A percentile compares a stretch with the other conserved stretches of the same genome.
These are phyloP conservation scores for Jordanella pulchra DNA, from an alignment of 2,797 vertebrate genomes.

Conservation along the genomic window DNA sequence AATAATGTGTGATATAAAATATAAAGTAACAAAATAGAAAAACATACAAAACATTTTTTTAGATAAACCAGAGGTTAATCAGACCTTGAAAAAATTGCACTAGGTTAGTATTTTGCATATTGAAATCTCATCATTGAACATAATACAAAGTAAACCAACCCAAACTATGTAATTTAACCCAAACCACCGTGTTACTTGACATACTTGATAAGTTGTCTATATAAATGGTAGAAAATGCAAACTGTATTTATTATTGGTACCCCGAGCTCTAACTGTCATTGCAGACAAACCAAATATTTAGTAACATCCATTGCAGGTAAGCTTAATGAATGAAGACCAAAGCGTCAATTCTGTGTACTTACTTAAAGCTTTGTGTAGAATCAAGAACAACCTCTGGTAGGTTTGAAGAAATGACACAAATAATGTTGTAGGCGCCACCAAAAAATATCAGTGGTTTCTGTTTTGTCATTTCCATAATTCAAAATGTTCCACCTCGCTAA, in stretches of 20 bases:
- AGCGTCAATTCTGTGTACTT: background rate
- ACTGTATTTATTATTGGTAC: no score
- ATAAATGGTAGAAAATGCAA: no score
- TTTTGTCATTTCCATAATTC: background rate
- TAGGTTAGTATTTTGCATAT: no score
- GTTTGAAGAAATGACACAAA: background rate
- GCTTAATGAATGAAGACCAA: background rate
- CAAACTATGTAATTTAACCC: background rate
- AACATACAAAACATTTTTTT: no score
- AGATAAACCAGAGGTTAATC: background rate
- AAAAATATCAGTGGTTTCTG: conserved; percentile 1
- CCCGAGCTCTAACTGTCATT: no score
- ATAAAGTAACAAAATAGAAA: no score
- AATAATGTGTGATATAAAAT: no score
- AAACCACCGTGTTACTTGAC: background rate
- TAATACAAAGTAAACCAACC: background rate
- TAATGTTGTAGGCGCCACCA: conserved; percentile 16
- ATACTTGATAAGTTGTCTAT: no score
- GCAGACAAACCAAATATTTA: background rate
- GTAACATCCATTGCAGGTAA: background rate
- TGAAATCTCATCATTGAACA: background rate
- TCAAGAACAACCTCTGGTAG: conserved; percentile 14
- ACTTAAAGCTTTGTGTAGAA: background rate
- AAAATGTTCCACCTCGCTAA: background rate
- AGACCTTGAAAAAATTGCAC: no score